These are phyloP conservation scores for Eulemur mongoz DNA, from an alignment of 2,797 vertebrate species.

Conservation along the genomic window DNA sequence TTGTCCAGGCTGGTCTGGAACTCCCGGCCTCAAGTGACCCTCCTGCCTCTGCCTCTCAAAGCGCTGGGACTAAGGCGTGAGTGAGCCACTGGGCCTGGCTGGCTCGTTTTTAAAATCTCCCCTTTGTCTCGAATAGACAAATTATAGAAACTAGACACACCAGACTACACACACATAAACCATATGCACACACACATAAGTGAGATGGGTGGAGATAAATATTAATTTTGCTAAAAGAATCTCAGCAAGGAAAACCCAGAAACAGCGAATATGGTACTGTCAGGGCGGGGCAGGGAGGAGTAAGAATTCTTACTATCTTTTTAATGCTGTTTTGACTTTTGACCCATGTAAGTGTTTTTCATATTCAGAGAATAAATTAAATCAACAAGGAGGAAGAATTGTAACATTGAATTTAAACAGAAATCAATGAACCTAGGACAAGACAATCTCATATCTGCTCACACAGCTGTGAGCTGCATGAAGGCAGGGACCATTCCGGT, in stretches of 20 bases:
- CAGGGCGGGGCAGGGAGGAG: background rate
- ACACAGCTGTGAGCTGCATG: too few species aligned
- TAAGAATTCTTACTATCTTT: background rate
- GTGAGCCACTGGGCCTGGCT: background rate
- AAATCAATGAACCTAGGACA: background rate
- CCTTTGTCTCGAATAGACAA: background rate
- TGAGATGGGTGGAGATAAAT: background rate
- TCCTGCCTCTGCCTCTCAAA: too few species aligned
- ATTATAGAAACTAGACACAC: background rate
- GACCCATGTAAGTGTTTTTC: background rate
- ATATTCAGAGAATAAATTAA: background rate
- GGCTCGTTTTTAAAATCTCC: background rate
- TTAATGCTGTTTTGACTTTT: background rate
- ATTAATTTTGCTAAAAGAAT: background rate
- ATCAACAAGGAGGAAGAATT: background rate
- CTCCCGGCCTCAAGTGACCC: too few species aligned
- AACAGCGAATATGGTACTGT: accelerated
- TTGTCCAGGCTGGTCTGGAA: too few species aligned
- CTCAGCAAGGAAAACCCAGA: background rate
- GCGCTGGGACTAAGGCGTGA: too few species aligned
- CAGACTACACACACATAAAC: background rate
- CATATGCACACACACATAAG: background rate
- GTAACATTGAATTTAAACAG: background rate
- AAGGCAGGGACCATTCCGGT: too few species aligned
- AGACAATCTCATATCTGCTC: too few species aligned